Evolutionary conservation across 2,888 invertebrate genomes (phyloP).

Genomic region (Synanthedon formicaeformis): DNA sequence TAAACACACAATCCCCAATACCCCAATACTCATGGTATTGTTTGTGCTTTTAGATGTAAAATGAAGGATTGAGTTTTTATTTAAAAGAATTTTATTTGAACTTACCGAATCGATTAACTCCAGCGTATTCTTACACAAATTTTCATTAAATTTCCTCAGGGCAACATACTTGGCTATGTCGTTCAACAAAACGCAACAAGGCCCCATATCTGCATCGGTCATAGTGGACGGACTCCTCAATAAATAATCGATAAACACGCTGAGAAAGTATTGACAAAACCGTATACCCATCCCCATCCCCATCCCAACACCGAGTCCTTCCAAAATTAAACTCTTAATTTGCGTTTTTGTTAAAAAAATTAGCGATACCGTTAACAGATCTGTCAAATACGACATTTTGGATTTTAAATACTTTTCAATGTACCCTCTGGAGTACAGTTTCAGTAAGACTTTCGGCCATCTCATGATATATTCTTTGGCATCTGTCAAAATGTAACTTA

Average conservation of each 20-base stretch:
- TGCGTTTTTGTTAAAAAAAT: slow-evolving; percentile 12
- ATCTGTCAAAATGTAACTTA: neutral
- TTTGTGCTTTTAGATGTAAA: too few relatives aligned
- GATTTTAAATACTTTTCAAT: slow-evolving; percentile 4
- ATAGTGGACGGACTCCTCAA: slow-evolving; percentile 17
- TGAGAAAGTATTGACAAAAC: slow-evolving; percentile 20
- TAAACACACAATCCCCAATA: too few relatives aligned
- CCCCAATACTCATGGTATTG: too few relatives aligned
- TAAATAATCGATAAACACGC: slow-evolving; percentile 17
- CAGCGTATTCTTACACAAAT: slow-evolving; percentile 13
- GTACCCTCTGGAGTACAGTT: slow-evolving; percentile 1
- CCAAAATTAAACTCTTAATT: slow-evolving; percentile 14
- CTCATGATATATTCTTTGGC: slow-evolving; percentile 1
- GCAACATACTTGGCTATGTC: slow-evolving; percentile 21
- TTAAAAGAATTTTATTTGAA: slow-evolving; percentile 1
- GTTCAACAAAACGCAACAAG: slow-evolving; percentile 16
- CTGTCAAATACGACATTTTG: slow-evolving; percentile 16
- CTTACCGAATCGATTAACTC: slow-evolving; percentile 30
- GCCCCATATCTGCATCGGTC: slow-evolving; percentile 12
- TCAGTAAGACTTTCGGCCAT: slow-evolving; percentile 3
- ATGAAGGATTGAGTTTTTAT: too few relatives aligned
- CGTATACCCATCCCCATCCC: slow-evolving; percentile 15
- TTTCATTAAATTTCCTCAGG: slow-evolving; percentile 15
- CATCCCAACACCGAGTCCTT: slow-evolving; percentile 10
- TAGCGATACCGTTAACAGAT: slow-evolving; percentile 23